A percentile compares a stretch with the other conserved stretches of the same genome.
phyloP scores from a whole-genome alignment of 2,797 vertebrate species.

The Psittacula echo region DNA sequence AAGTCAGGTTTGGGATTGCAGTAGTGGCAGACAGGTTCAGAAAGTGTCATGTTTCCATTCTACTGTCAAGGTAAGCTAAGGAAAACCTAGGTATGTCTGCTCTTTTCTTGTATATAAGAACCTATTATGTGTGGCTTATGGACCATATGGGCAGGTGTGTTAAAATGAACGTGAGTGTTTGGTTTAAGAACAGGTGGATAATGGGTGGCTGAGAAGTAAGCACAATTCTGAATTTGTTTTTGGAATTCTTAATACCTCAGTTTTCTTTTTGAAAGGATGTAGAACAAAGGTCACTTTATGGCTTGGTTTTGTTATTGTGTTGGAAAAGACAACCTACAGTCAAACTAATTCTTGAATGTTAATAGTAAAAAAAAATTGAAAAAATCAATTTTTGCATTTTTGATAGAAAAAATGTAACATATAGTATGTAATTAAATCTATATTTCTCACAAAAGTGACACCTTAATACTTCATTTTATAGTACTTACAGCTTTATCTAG shows the following conservation, averaged over 20 bases:
- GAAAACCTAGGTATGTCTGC: neutral
- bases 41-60: slow-evolving; percentile 91
- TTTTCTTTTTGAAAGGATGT: neutral
- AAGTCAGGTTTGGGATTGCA: slow-evolving; percentile 90
- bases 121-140: neutral
- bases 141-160: neutral
- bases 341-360: neutral
- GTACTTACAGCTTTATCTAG: neutral
- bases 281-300: neutral
- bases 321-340: neutral
- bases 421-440: neutral
- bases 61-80: slow-evolving; percentile 88
- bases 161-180: neutral
- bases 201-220: neutral
- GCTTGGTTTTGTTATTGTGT: neutral
- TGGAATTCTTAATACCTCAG: neutral
- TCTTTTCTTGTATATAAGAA: neutral
- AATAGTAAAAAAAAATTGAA: neutral
- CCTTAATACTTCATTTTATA: neutral
- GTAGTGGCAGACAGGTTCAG: slow-evolving; percentile 85
- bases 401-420: neutral
- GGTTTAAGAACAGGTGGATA: neutral
- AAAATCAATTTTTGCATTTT: neutral
- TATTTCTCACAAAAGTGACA: neutral
- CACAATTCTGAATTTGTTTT: neutral